Percentiles rank a stretch among this genome's conserved stretches.
These are phyloP conservation scores for Salpingus planirostris DNA, from an alignment of 2,888 invertebrate species.

Conservation along the genomic window DNA sequence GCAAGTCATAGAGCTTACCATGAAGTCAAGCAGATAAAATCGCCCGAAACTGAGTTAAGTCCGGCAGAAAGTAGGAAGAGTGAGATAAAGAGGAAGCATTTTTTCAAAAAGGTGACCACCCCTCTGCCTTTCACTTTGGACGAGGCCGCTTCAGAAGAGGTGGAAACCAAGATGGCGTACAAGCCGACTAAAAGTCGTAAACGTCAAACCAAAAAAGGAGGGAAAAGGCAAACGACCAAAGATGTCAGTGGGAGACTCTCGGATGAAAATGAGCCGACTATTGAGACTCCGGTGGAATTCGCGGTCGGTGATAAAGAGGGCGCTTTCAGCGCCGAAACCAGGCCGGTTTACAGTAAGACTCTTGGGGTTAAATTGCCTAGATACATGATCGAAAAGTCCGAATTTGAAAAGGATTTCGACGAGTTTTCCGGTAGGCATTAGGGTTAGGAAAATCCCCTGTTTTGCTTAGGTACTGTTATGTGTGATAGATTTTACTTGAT, in stretches of 20 bases:
- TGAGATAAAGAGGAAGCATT: constrained; percentile 17
- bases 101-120: constrained; percentile 17
- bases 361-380: constrained; percentile 57
- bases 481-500: constrained; percentile 14
- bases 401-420: constrained; percentile 60
- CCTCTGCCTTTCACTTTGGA: constrained; percentile 12
- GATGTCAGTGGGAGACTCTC: constrained; percentile 10
- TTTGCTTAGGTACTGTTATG: constrained; percentile 4
- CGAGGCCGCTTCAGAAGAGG: constrained; percentile 26
- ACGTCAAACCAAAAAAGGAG: constrained; percentile 8
- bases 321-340: constrained; percentile 58
- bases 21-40: constrained; percentile 54
- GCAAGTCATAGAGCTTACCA: constrained; percentile 58
- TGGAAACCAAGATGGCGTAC: constrained; percentile 20
- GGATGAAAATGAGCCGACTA: constrained; percentile 38
- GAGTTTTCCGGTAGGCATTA: constrained; percentile 37
- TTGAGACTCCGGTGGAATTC: constrained; percentile 43
- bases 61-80: constrained; percentile 6
- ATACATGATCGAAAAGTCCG: constrained; percentile 60
- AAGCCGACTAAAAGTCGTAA: constrained; percentile 9
- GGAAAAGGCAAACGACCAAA: constrained; percentile 12
- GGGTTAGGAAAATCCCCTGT: constrained; percentile 8
- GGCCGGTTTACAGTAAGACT: constrained; percentile 53
- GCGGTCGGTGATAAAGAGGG: constrained; percentile 48
- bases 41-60: constrained; percentile 28